These are phyloP conservation scores for Clepsis dumicolana DNA, from an alignment of 2,888 invertebrate species.

Conservation along the genomic window DNA sequence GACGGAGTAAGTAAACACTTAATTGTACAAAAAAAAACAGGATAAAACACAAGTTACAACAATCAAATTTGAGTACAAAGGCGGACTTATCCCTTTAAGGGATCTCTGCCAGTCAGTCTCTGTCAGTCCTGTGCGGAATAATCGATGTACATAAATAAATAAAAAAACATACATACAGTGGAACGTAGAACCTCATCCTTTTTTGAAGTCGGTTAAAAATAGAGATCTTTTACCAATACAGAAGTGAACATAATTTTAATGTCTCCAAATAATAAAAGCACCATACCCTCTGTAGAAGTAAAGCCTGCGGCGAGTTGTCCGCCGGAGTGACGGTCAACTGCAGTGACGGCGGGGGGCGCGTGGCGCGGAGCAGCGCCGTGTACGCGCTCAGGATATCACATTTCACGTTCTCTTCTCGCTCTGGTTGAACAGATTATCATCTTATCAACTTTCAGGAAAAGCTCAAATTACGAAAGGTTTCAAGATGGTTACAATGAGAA, in stretches of 20 bases:
- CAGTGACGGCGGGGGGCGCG: slow-evolving; percentile 89
- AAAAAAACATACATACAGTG: no score
- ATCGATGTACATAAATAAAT: no score
- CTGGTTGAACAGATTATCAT: slow-evolving; percentile 71
- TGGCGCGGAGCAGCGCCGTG: slow-evolving; percentile 96
- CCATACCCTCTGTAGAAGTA: slow-evolving; percentile 84
- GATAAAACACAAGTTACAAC: no score
- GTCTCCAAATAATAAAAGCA: no score
- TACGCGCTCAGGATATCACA: slow-evolving; percentile 99
- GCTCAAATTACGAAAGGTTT: background rate
- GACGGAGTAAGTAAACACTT: no score
- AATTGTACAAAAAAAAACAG: no score
- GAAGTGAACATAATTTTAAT: background rate
- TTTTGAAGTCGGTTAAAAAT: no score
- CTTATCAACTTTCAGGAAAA: background rate
- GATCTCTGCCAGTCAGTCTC: no score
- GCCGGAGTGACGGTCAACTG: slow-evolving; percentile 90
- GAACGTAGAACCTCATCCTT: no score
- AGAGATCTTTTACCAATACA: background rate
- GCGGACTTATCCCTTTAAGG: no score
- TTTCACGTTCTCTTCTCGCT: slow-evolving; percentile 99
- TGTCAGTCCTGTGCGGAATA: no score
- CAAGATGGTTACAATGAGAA: background rate
- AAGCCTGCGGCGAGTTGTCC: slow-evolving; percentile 88
- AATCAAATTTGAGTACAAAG: no score